These are phyloP conservation scores for Clarias batrachus DNA, from an alignment of 2,113 vertebrate species.

Conservation along the genomic window DNA sequence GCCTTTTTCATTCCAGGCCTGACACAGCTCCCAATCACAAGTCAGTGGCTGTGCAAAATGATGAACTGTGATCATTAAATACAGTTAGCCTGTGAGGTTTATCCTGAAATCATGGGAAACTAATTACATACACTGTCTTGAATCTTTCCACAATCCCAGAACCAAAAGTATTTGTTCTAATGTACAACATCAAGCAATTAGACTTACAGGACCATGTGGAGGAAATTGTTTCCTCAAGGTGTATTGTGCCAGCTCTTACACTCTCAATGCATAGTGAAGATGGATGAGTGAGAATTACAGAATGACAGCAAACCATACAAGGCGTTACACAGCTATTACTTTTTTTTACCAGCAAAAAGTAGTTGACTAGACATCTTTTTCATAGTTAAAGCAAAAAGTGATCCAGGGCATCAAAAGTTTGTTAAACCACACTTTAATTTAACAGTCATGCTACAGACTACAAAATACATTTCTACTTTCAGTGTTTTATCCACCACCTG, in stretches of 20 bases:
- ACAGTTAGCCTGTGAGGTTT: slow-evolving; percentile 22
- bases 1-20: slow-evolving; percentile 23
- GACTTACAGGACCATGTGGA: background rate
- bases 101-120: slow-evolving; percentile 35
- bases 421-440: background rate
- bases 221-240: slow-evolving; percentile 12
- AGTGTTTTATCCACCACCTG: background rate
- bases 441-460: background rate
- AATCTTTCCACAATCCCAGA: background rate
- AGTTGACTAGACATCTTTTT: background rate
- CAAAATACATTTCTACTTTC: background rate
- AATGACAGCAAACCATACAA: slow-evolving; percentile 5
- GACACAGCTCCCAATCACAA: slow-evolving; percentile 11
- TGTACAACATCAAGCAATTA: background rate
- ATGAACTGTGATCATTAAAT: slow-evolving; percentile 46
- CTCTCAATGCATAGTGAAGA: slow-evolving; percentile 5
- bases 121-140: slow-evolving; percentile 36
- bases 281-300: background rate
- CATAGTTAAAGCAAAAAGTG: background rate
- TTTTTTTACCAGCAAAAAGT: slow-evolving; percentile 3
- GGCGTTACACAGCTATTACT: background rate
- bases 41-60: slow-evolving; percentile 9
- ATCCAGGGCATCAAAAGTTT: background rate
- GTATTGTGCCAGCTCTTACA: slow-evolving; percentile 14
- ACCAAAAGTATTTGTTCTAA: background rate